Conservation (phyloP, 2,113 vertebrate species). For the Gadus macrocephalus region DNA sequence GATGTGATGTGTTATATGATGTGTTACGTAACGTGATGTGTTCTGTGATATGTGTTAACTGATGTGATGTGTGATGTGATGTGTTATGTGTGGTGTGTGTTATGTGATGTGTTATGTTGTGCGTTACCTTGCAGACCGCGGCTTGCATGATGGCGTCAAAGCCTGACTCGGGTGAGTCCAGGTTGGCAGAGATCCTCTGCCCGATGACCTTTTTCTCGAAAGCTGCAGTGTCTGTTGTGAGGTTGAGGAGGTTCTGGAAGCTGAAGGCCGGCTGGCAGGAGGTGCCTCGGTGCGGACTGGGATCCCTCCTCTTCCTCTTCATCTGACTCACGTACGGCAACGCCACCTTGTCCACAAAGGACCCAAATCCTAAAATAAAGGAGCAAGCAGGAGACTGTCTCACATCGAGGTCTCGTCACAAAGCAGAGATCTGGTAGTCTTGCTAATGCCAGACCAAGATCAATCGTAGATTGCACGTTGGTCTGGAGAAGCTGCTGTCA, state of each 20-base stretch:
- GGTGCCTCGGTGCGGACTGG: conserved; percentile 60
- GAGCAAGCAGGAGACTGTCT: background rate
- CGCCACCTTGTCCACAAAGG: conserved; percentile 80
- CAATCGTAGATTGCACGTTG: too few species aligned
- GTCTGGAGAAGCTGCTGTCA: too few species aligned
- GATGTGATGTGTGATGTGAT: background rate
- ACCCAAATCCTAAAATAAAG: conserved; percentile 73
- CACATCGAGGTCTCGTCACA: too few species aligned
- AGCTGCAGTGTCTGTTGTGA: conserved; percentile 56
- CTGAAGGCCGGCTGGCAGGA: conserved; percentile 73
- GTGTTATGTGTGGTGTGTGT: background rate
- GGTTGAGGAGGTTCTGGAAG: conserved; percentile 69
- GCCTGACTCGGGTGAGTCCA: conserved; percentile 75
- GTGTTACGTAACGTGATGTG: too few species aligned
- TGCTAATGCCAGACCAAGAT: too few species aligned
- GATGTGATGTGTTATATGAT: too few species aligned
- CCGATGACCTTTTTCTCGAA: conserved; percentile 69
- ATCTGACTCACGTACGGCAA: conserved; percentile 73
- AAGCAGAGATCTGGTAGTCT: too few species aligned
- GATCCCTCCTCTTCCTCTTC: conserved; percentile 57
- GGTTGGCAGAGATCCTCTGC: conserved; percentile 76
- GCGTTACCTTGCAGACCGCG: conserved; percentile 71
- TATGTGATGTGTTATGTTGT: background rate
- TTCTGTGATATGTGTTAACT: background rate
- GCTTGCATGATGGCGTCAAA: conserved; percentile 80